These are phyloP conservation scores for Parnassius smintheus DNA, from an alignment of 2,888 invertebrate genomes.

Conservation along the genomic window DNA sequence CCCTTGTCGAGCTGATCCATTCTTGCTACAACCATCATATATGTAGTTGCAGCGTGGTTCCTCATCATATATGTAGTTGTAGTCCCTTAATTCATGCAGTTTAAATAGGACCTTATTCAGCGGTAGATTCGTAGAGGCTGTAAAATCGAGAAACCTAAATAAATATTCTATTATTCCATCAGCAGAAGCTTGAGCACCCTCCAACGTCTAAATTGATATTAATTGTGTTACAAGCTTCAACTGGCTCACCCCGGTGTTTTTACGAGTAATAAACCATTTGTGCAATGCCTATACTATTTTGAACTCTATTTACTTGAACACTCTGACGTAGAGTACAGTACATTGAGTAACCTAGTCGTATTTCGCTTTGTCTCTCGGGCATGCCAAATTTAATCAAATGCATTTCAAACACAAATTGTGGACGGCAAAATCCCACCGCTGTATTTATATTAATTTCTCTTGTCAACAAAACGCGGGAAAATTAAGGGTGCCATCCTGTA, in stretches of 20 bases:
- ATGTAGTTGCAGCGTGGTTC: too few relatives aligned
- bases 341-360: slow-evolving; percentile 32
- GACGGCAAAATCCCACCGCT: slow-evolving; percentile 57
- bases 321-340: slow-evolving; percentile 23
- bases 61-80: too few relatives aligned
- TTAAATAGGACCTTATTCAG: too few relatives aligned
- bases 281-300: slow-evolving; percentile 35
- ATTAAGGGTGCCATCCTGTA: slow-evolving; percentile 50
- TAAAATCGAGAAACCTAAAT: background rate
- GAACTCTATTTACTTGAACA: slow-evolving; percentile 35
- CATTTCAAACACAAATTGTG: slow-evolving; percentile 68
- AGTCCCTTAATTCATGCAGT: too few relatives aligned
- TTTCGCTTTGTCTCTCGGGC: slow-evolving; percentile 37
- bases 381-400: slow-evolving; percentile 67
- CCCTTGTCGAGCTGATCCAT: too few relatives aligned
- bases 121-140: too few relatives aligned
- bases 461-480: slow-evolving; percentile 63
- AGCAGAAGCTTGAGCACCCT: slow-evolving; percentile 48
- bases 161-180: slow-evolving; percentile 35
- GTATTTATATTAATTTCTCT: slow-evolving; percentile 69
- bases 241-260: slow-evolving; percentile 72
- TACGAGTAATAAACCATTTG: slow-evolving; percentile 69
- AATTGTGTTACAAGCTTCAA: slow-evolving; percentile 71
- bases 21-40: too few relatives aligned
- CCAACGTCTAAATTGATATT: slow-evolving; percentile 71